Conservation (phyloP, 2,113 vertebrate species). For the Trachemys scripta region DNA sequence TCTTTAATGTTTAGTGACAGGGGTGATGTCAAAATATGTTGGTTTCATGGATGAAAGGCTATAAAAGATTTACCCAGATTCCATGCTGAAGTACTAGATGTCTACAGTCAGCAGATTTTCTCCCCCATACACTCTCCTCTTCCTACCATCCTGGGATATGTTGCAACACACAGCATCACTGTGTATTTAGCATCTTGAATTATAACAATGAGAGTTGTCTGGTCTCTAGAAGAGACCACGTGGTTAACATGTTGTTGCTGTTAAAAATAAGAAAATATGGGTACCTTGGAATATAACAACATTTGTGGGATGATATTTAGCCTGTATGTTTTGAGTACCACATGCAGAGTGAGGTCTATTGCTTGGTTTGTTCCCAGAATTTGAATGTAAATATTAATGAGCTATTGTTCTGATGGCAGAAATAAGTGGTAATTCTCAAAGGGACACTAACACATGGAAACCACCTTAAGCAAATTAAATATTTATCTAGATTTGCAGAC, state of each 20-base stretch:
- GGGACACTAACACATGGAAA: not conserved
- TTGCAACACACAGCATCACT: not conserved
- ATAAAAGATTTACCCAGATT: not conserved
- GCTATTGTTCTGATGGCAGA: not conserved
- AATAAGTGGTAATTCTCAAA: not conserved
- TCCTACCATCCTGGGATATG: not conserved
- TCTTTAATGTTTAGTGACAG: slow-evolving; percentile 7
- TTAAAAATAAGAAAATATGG: not conserved
- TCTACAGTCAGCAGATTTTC: not conserved
- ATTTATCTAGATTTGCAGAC: not conserved
- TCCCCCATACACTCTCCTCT: not conserved
- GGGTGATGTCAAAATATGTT: not conserved
- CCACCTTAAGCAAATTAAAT: not conserved
- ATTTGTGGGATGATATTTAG: not conserved
- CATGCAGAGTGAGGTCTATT: fast-evolving
- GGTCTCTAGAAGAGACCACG: not conserved
- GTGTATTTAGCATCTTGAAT: not conserved
- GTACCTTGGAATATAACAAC: not conserved
- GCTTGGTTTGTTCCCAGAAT: no score
- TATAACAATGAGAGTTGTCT: not conserved
- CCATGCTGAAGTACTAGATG: fast-evolving
- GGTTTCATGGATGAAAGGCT: not conserved
- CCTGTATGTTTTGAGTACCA: not conserved
- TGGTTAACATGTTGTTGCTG: not conserved
- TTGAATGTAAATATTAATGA: not conserved